Evolutionary conservation across 2,888 invertebrate species (phyloP).

Genomic region (Cephalotes varians): DNA sequence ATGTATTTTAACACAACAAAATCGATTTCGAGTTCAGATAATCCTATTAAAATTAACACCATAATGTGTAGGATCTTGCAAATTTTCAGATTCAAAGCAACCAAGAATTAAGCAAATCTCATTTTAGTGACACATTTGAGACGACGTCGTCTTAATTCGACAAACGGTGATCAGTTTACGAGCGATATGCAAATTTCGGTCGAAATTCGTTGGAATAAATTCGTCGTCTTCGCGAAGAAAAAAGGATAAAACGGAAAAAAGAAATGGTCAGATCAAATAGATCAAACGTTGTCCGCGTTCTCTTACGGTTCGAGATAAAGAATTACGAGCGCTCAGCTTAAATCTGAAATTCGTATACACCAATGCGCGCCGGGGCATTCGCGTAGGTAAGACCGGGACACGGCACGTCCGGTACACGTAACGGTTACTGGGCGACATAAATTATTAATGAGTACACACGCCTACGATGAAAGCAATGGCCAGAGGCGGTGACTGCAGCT

Average conservation of each 20-base stretch:
- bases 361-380: conserved; percentile 64
- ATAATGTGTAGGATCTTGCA: neutral
- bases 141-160: conserved; percentile 37
- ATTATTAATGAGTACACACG: conserved; percentile 76
- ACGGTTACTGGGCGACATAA: conserved; percentile 72
- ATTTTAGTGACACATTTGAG: neutral
- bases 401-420: conserved; percentile 71
- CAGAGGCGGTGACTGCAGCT: conserved; percentile 47
- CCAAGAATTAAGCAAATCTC: neutral
- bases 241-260: neutral
- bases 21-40: neutral
- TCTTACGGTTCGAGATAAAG: conserved; percentile 57
- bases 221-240: neutral
- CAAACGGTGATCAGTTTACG: conserved; percentile 4
- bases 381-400: conserved; percentile 69
- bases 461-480: conserved; percentile 68
- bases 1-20: neutral
- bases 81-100: neutral
- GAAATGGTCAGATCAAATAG: no score
- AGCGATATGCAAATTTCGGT: conserved; percentile 30
- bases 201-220: neutral
- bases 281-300: conserved; percentile 23
- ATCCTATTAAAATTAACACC: conserved; percentile 2
- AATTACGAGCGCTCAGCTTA: conserved; percentile 61
- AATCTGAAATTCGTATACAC: conserved; percentile 73